A percentile compares a stretch with the other conserved stretches of the same genome.
Conservation (phyloP, 2,888 invertebrate genomes). For the Drosophila nr. perissopoda region DNA sequence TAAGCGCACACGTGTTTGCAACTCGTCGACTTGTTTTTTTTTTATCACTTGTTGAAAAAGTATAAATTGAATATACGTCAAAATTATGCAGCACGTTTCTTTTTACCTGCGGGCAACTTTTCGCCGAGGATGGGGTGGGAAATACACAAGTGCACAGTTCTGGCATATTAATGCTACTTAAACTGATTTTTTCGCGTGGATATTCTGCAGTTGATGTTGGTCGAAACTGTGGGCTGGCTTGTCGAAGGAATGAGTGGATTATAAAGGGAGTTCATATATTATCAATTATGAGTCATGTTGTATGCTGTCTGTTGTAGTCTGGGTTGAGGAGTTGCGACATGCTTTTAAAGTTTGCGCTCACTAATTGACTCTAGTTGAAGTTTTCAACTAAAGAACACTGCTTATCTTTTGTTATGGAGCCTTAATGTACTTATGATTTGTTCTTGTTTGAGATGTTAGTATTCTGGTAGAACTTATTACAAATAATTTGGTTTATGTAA, state of each 20-base stretch:
- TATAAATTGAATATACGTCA: slow-evolving; percentile 72
- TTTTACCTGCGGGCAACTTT: slow-evolving; percentile 21
- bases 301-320: neutral
- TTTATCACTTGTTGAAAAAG: slow-evolving; percentile 61
- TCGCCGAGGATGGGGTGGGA: slow-evolving; percentile 1
- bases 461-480: neutral
- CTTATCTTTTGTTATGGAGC: neutral
- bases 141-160: slow-evolving; percentile 42
- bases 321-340: neutral
- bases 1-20: slow-evolving; percentile 45
- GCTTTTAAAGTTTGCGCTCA: neutral
- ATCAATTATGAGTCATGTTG: slow-evolving; percentile 42
- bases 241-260: slow-evolving; percentile 6
- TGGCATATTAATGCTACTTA: slow-evolving; percentile 66
- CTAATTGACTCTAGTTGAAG: neutral
- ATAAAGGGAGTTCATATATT: slow-evolving; percentile 9
- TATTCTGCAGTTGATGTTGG: neutral
- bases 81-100: slow-evolving; percentile 59
- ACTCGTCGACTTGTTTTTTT: slow-evolving; percentile 29
- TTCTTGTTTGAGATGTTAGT: neutral
- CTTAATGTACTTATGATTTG: neutral
- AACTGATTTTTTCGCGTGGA: slow-evolving; percentile 52
- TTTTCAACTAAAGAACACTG: neutral
- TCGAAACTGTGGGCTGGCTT: neutral
- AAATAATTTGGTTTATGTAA: neutral